Base-by-base conservation (phyloP, 2,113 vertebrate genomes). In the Zingel zingel region DNA sequence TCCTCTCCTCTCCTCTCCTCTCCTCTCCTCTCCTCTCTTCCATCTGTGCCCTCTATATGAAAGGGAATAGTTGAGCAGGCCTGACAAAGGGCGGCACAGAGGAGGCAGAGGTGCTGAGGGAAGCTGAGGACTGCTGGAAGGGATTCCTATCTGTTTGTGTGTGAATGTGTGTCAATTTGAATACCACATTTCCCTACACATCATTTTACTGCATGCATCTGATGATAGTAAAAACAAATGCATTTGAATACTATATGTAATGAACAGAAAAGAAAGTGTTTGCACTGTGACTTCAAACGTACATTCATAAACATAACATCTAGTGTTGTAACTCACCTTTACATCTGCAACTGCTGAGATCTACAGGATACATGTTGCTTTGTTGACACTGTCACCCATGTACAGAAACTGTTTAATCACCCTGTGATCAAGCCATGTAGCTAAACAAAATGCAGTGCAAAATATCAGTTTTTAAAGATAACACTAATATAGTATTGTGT, bases 21-120 rank as follows among this genome's bases (percentile, higher is more conserved):
- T 77, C 73, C 9, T 73, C 30, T 25, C 30, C 1, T 66, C 69
- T 77, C 72, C 72, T 33, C 76, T 79, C 53, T 85, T 93, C 87
- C 90, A 93, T 93, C 92, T 92, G 91, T 92, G 87, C 90, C 88
- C 88, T 88, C 51, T 27, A 72, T 91, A 94, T 94, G 90, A 94
- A 95, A 95, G 94, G 84, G 93, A 95, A 94, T 94, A 92, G 82
- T 73, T 92, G 91, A 94, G 88, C 83, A 94, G 87, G 89, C 81
- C 88, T 91, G 90, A 93, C 89, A 93, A 93, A 94, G 92, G 90
- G 90, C 86, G 84, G 87, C 88, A 88, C 88, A 91, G 86, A 90
- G 81, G 86, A 90, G 84, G 88, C 89, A 90, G 91, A 93, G 92
- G 91, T 92, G 92, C 85, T 86, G 77, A 88, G 87, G 89, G 86